Evolutionary conservation across 1,140 invertebrate genomes (phyloP), one percentile per base, ranked within the genome.

Genomic region (Drosophila arawakana): DNA sequence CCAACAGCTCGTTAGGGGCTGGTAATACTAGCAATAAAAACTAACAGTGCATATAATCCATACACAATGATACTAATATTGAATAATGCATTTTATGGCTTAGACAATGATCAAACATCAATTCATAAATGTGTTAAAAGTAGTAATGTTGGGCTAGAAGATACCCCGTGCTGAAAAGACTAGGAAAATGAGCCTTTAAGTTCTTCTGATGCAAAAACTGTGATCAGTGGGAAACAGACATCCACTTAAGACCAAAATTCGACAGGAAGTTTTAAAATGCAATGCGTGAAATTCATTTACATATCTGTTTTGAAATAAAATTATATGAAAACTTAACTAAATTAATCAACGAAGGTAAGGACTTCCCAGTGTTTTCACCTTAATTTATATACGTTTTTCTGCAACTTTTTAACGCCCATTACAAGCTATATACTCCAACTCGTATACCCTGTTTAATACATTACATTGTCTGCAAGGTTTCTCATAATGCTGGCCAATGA

Each of bases 41-140:
- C 43, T 83, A 88, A 75, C 83, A 77, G 74, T 86, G 83, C 81
- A 78, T 84, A 84, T 79, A 76, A 52, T 54, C 67, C 57, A 61
- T 57, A 55, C 44, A 70, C 67, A 75, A 58, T 63, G 59, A 75
- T 75, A 69, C 25, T 6, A 30, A 30, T 67, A 88, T 83, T 86
- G 80, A 86, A 88, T 86, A 86, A 86, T 86, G 80, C 80, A 86
- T 83, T 74, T 74, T 63, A 11, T 9, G 72, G 44, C 11, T 37
- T 57, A 60, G 49, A 54, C 30, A 54, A 54, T 35, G 7, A 4
- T 15, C n/a, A 54, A 54, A 37, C 49, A 52, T n/a, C 49, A n/a
- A 52, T 2, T 54, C n/a, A 54, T 35, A 54, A 54, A 37, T 4
- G 47, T 25, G 46, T 7, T 13, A 25, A 15, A 9, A 15, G 2